Conservation (phyloP, 1,140 invertebrate species). For the Myzus persicae region DNA sequence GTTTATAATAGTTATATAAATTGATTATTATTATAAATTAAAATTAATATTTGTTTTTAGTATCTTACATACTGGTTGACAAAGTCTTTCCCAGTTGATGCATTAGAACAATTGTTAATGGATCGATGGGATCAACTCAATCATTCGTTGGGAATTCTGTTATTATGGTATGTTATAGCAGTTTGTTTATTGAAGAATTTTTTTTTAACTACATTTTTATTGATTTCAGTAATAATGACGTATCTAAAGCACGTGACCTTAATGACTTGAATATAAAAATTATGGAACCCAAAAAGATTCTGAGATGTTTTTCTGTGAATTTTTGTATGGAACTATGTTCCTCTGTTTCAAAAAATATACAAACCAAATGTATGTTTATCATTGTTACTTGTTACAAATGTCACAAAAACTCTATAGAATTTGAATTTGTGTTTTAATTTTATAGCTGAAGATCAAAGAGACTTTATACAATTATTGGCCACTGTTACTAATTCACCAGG, state of each 20-base stretch:
- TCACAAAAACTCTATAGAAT: too few species aligned
- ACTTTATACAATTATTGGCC: slow-evolving; percentile 29
- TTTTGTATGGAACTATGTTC: slow-evolving; percentile 46
- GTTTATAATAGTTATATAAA: not conserved
- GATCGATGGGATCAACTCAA: slow-evolving; percentile 44
- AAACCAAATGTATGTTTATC: slow-evolving; percentile 34
- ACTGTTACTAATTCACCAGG: slow-evolving; percentile 53
- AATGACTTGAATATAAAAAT: slow-evolving; percentile 36
- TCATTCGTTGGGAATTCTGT: slow-evolving; percentile 39
- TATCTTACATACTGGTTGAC: slow-evolving; percentile 51
- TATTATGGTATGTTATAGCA: slow-evolving; percentile 31
- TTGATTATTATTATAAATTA: not conserved
- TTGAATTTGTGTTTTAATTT: not conserved
- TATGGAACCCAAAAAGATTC: slow-evolving; percentile 40
- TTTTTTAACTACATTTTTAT: not conserved
- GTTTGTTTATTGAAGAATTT: not conserved
- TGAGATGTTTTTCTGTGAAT: slow-evolving; percentile 28
- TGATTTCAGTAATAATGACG: slow-evolving; percentile 32
- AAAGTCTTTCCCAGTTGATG: slow-evolving; percentile 45
- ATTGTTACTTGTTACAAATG: not conserved
- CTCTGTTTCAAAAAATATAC: slow-evolving; percentile 33
- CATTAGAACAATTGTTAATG: slow-evolving; percentile 41
- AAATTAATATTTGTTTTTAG: not conserved
- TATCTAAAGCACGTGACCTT: not conserved
- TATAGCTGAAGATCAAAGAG: slow-evolving; percentile 51